Percentiles rank a stretch among this genome's conserved stretches.
phyloP scores from a whole-genome alignment of 2,888 invertebrate species.

The Oscheius onirici region DNA sequence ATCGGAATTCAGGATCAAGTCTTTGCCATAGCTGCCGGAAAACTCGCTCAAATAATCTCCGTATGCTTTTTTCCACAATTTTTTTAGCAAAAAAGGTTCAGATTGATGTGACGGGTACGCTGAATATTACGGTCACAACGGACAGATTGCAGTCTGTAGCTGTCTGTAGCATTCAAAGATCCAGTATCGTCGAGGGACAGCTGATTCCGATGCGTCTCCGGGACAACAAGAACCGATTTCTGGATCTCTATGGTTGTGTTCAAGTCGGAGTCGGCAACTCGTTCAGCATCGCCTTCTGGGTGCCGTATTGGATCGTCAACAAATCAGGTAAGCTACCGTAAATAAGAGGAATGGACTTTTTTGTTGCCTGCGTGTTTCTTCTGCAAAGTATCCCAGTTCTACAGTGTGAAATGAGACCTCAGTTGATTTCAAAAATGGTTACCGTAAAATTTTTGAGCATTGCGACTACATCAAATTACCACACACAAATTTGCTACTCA shows the following conservation, averaged over 20 bases:
- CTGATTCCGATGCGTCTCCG: conserved; percentile 43
- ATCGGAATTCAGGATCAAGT: conserved; percentile 66
- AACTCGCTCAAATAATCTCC: conserved; percentile 68
- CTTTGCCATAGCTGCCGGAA: conserved; percentile 73
- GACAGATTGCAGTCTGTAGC: conserved; percentile 85
- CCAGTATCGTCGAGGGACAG: conserved; percentile 37
- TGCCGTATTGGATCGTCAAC: conserved; percentile 94
- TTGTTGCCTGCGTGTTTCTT: too few species aligned
- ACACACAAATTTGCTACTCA: too few species aligned
- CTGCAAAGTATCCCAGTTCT: too few species aligned
- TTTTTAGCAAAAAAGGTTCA: conserved; percentile 67
- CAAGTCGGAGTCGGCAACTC: conserved; percentile 69
- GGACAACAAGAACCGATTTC: conserved; percentile 46
- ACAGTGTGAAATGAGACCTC: too few species aligned
- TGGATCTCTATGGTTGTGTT: conserved; percentile 61
- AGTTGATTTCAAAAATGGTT: background rate
- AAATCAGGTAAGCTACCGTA: conserved; percentile 83
- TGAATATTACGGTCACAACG: conserved; percentile 74
- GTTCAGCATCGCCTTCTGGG: conserved; percentile 80
- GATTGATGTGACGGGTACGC: conserved; percentile 73
- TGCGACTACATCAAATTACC: too few species aligned
- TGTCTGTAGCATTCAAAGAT: conserved; percentile 75
- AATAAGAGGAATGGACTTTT: background rate
- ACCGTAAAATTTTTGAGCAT: too few species aligned
- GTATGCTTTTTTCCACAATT: conserved; percentile 27